A percentile compares a stretch with the other conserved stretches of the same genome.
phyloP scores from a whole-genome alignment of 53 echinoderm and acorn worm species.

The Apostichopus leukothele region DNA sequence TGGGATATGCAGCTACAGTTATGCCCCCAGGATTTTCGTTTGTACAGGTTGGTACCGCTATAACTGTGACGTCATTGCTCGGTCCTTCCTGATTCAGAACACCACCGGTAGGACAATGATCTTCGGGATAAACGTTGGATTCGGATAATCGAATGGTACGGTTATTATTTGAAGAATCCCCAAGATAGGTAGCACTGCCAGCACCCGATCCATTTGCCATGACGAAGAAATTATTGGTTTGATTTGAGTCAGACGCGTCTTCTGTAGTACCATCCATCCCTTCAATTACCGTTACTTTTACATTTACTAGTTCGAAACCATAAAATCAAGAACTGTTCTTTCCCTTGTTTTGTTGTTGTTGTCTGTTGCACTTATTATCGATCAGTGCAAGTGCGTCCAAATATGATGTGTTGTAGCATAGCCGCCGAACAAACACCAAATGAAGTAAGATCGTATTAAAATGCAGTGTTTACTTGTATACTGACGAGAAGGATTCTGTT shows the following conservation, averaged over 20 bases:
- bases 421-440: neutral
- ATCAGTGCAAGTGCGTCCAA: too few species aligned
- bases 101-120: neutral
- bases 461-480: neutral
- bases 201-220: neutral
- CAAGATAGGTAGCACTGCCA: neutral
- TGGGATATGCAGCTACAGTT: neutral
- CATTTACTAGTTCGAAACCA: too few species aligned
- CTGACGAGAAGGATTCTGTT: neutral
- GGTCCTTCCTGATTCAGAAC: neutral
- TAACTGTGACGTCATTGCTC: neutral
- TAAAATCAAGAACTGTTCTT: too few species aligned
- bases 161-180: neutral
- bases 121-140: neutral
- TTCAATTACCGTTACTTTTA: neutral
- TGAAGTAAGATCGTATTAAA: neutral
- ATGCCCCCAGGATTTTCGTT: neutral
- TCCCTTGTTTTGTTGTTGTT: too few species aligned
- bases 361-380: too few species aligned
- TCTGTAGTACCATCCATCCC: neutral
- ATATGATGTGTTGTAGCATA: too few species aligned
- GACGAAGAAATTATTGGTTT: neutral
- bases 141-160: neutral
- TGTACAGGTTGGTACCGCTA: neutral
- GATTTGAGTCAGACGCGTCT: neutral